Base-by-base conservation (phyloP, 2,888 invertebrate genomes). In the Drosophila pegasa region DNA sequence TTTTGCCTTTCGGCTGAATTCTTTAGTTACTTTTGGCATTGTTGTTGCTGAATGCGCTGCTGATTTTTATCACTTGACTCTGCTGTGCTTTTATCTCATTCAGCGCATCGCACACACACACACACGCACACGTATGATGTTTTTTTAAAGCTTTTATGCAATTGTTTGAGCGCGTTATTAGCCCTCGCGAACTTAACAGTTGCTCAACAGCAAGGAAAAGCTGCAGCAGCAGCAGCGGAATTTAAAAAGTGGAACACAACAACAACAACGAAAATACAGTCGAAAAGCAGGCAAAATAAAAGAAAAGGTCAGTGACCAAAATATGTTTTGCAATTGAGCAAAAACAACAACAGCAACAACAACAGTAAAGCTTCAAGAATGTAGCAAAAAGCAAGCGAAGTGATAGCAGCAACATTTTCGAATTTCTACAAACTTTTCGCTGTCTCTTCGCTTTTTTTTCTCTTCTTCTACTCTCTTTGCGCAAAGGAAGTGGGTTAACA, bases 231-330 rank as follows among this genome's bases (percentile, higher is more conserved):
- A 71, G 29, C 48, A 73, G 68, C 74, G 61, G 67, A 79, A 75
- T 77, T 79, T 66, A 45, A 78, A 82, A 87, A 87, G 82, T 85
- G 82, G 80, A 82, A 82, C 80, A 85, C 80, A 80, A 68, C 27
- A 16, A 25, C 12, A 41, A 76, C 68, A 67, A 76, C 68, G 72
- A 79, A 84, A 68, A 78, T 78, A 81, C 64, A 62, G 65, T 64
- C 80, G 54, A 69, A 65, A 77, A 72, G 69, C 75, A 70, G 75
- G 68, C 78, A 62, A 68, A 80, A 76, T 74, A 88, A 89, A 84
- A 87, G 80, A 81, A 90, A 91, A 91, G 91, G 91, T 91, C 91
- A 91, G 88, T 91, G 91, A 91, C 91, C 91, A 91, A 91, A 90
- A 90, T 90, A 90, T 91, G 89, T 88, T 86, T 88, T 84, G 88